Base-by-base conservation (phyloP, 2,113 vertebrate species). In the Eolophus roseicapilla region DNA sequence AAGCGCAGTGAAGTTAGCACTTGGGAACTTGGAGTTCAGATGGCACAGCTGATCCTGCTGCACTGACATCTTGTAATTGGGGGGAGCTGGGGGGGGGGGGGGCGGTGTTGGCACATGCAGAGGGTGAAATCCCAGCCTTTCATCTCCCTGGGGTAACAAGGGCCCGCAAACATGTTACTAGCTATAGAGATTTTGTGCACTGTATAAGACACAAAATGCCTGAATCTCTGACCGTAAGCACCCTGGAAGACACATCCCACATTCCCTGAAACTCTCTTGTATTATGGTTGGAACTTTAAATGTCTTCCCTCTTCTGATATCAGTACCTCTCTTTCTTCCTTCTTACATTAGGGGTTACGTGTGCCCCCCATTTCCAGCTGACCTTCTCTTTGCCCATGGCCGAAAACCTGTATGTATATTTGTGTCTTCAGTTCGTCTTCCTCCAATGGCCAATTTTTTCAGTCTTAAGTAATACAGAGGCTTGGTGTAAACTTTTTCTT, bases 161-260 rank as follows among this genome's bases (percentile, higher is more conserved):
- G 17, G 13, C n/a, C 75, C 2, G 0, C 59, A 80, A 43, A 60
- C 0, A 0, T 49, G 21, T 37, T 64, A 33, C 8, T n/a, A 68
- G 14, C 17, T 55, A 7, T 68, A 39, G 47, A 64, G 59, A 23
- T 64, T 68, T 64, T 80, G 20, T 85, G 37, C 17, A 4, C 39
- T 69, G 1, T 43, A 5, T 67, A 49, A 43, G 23, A 53, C 47
- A 47, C 35, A 80, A 68, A 75, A 44, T n/a, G 47, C 20, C 35
- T 25, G 23, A 68, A 44, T 50, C 35, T 46, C 29, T 73, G 63
- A 78, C 6, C 0, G 1, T 33, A 11, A 82, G 41, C 44, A 70
- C 39, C 33, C 41, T 83, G 4, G 21, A 50, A 88, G 11, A 11
- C n/a, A 25, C 17, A 63, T 49, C 53, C 13, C 64, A 41, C 23